A percentile compares a stretch with the other conserved stretches of the same genome.
These are phyloP conservation scores for Parazoanthus swiftii DNA, from an alignment of 92 coral and sea anemone genomes.

Conservation along the genomic window DNA sequence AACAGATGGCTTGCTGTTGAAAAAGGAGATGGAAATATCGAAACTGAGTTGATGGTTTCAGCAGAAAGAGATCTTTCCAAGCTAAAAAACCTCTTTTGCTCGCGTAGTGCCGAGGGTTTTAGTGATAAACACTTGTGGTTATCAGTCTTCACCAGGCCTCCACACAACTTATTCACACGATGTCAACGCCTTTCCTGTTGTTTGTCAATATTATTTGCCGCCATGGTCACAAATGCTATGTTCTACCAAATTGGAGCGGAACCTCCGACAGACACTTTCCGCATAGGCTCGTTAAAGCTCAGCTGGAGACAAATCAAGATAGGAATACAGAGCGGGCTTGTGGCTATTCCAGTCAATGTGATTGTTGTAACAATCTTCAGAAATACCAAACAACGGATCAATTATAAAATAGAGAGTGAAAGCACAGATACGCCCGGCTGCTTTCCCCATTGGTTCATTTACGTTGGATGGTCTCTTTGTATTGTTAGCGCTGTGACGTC, in stretches of 20 bases:
- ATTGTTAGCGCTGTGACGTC: constrained; percentile 43
- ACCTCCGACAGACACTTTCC: constrained; percentile 47
- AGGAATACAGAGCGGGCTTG: constrained; percentile 72
- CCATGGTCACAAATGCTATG: constrained; percentile 84
- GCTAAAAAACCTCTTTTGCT: constrained; percentile 62
- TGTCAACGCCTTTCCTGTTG: constrained; percentile 82
- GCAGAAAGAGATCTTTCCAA: constrained; percentile 53
- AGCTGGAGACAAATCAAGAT: constrained; percentile 79
- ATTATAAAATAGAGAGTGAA: background rate
- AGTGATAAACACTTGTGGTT: constrained; percentile 83
- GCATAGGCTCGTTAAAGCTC: constrained; percentile 66
- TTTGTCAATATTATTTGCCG: constrained; percentile 69
- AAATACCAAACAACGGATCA: constrained; percentile 47
- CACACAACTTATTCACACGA: constrained; percentile 75
- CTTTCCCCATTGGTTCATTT: constrained; percentile 51
- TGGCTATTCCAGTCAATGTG: constrained; percentile 70
- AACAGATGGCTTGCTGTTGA: constrained; percentile 90
- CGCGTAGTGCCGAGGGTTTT: constrained; percentile 70
- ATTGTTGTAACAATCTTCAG: constrained; percentile 66
- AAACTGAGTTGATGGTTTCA: constrained; percentile 54
- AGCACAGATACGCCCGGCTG: constrained; percentile 21
- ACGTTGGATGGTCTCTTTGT: constrained; percentile 70
- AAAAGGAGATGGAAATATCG: constrained; percentile 68
- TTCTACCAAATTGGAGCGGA: constrained; percentile 60
- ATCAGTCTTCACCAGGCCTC: constrained; percentile 72